These are phyloP conservation scores for Atta texana DNA, from an alignment of 1,140 invertebrate genomes.

Conservation along the genomic window DNA sequence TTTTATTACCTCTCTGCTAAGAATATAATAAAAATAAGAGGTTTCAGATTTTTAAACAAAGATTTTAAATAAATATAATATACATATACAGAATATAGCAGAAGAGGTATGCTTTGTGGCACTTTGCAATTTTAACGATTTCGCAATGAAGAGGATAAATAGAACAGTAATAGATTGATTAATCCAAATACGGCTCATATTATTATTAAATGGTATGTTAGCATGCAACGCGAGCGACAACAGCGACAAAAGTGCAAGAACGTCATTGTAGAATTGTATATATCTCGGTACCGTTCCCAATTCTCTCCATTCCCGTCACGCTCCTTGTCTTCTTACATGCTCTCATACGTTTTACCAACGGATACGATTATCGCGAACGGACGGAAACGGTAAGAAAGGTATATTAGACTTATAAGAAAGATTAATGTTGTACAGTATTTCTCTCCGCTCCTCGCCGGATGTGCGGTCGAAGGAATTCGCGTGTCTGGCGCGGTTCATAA, in stretches of 20 bases:
- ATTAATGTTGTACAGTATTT: slow-evolving; percentile 75
- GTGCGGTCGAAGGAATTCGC: slow-evolving; percentile 65
- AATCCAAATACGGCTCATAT: slow-evolving; percentile 49
- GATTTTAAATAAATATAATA: slow-evolving; percentile 5
- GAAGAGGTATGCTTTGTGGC: not conserved
- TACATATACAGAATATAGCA: not conserved
- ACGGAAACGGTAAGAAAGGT: slow-evolving; percentile 55
- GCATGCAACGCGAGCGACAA: slow-evolving; percentile 26
- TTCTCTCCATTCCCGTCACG: not conserved
- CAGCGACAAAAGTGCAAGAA: slow-evolving; percentile 44
- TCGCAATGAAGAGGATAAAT: not conserved
- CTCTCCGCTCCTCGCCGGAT: slow-evolving; percentile 60
- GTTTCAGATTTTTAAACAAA: not conserved
- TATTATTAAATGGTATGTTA: slow-evolving; percentile 45
- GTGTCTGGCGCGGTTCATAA: slow-evolving; percentile 74
- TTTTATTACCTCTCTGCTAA: not conserved
- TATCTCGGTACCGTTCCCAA: slow-evolving; percentile 57
- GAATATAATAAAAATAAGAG: not conserved
- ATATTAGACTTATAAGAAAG: slow-evolving; percentile 64
- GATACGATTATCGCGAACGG: slow-evolving; percentile 51
- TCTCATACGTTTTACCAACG: slow-evolving; percentile 47
- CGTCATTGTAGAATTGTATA: slow-evolving; percentile 75
- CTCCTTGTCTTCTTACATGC: slow-evolving; percentile 1
- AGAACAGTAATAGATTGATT: not conserved
- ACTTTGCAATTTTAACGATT: not conserved